Evolutionary conservation across 2,888 invertebrate species (phyloP), one percentile per base, ranked within the genome.

Genomic region (Dicranocentrus wangi): DNA sequence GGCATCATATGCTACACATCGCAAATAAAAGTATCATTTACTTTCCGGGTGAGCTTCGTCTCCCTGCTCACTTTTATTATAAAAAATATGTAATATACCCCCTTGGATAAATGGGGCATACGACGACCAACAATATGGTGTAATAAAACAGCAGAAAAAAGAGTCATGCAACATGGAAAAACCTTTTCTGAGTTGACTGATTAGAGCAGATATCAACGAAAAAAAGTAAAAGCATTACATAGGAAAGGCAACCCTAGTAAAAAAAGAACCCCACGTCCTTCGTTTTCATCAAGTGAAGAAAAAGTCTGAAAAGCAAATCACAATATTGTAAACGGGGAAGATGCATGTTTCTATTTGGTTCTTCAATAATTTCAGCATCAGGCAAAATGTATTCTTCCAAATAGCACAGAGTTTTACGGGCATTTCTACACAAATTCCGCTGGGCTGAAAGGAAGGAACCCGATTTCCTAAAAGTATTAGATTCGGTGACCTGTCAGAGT

Each of bases 11-110:
- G 60, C 39, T 53, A 66, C 47, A 43, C 58, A 75, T 43, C 66
- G 63, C 75, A 76, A 69, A 68, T 61, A 58, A 58, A 72, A 72
- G 72, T 72, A 79, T 79, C 79, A 79, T 79, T 78, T 79, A 66
- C 66, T 72, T 79, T 66, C 60, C 60, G 70, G 66, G 72, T 55
- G 58, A 70, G 78, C 63, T 53, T 70, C n/a, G 10, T 53, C 21
- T 75, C 75, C 51, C 66, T 39, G 61, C 69, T 78, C 55, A 27
- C 39, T 70, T 71, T 61, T 17, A 23, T 28, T 65, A 66, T 51
- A 63, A n/a, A 63, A 63, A 65, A 43, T 65, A 73, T 63, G 53
- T 61, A 61, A 70, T 53, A 69, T 27, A 68, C 53, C 32, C 32
- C 10, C 42, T 13, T 15, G 42, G 43, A 13, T 58, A 70, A 71